These are phyloP conservation scores for Chrosomus eos DNA, from an alignment of 2,797 vertebrate species.

Conservation along the genomic window DNA sequence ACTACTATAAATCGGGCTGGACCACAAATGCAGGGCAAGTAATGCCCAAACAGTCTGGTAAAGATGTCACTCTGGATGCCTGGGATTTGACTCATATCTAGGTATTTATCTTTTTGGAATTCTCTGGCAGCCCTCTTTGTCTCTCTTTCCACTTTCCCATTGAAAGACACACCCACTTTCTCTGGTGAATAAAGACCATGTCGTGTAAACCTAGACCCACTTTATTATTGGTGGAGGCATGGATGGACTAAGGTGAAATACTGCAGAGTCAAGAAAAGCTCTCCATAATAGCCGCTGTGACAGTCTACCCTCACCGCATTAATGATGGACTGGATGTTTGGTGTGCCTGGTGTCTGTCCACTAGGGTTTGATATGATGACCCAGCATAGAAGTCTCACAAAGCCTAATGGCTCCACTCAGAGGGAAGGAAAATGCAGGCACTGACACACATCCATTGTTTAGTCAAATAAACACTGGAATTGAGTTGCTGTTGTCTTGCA, in stretches of 20 bases:
- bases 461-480: slow-evolving; percentile 20
- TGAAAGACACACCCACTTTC: slow-evolving; percentile 12
- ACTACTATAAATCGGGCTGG: slow-evolving; percentile 58
- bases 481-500: slow-evolving; percentile 40
- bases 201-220: slow-evolving; percentile 33
- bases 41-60: slow-evolving; percentile 49
- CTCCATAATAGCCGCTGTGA: slow-evolving; percentile 28
- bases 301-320: slow-evolving; percentile 5
- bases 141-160: slow-evolving; percentile 15
- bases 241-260: slow-evolving; percentile 36
- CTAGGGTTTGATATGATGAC: slow-evolving; percentile 27
- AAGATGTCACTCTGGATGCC: slow-evolving; percentile 48
- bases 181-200: slow-evolving; percentile 13
- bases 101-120: slow-evolving; percentile 53
- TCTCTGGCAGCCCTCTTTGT: slow-evolving; percentile 13
- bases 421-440: slow-evolving; percentile 21
- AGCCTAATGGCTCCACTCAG: slow-evolving; percentile 20
- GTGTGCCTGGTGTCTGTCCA: slow-evolving; percentile 35
- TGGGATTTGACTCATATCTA: slow-evolving; percentile 39
- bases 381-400: slow-evolving; percentile 8
- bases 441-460: slow-evolving; percentile 28
- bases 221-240: slow-evolving; percentile 35
- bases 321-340: slow-evolving; percentile 26
- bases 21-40: slow-evolving; percentile 52
- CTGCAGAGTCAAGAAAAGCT: slow-evolving; percentile 27